Percentiles rank a stretch among this genome's conserved stretches.
These are phyloP conservation scores for Erebia aethiops DNA, from an alignment of 2,888 invertebrate species.

Conservation along the genomic window DNA sequence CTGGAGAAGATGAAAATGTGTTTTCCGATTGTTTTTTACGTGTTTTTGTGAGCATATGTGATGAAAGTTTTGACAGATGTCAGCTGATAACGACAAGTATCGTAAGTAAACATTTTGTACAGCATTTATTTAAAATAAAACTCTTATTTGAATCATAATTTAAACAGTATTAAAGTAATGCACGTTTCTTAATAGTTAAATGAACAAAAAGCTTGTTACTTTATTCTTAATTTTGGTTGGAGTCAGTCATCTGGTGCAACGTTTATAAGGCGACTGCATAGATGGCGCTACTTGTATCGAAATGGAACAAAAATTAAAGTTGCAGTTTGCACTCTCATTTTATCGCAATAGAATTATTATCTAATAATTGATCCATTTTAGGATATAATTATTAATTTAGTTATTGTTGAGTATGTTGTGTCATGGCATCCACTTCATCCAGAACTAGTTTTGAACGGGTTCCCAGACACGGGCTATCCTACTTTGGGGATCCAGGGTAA, in stretches of 20 bases:
- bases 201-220: background rate
- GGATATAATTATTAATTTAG: too few relatives aligned
- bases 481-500: too few relatives aligned
- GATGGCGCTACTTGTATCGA: constrained; percentile 58
- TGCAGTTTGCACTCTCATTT: background rate
- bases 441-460: too few relatives aligned
- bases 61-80: constrained; percentile 77
- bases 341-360: too few relatives aligned
- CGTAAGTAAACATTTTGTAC: constrained; percentile 27
- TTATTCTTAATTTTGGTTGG: background rate
- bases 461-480: too few relatives aligned
- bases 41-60: constrained; percentile 79
- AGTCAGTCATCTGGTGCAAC: constrained; percentile 28
- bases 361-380: too few relatives aligned
- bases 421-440: too few relatives aligned
- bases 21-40: constrained; percentile 52
- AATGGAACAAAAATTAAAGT: background rate
- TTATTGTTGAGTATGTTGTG: too few relatives aligned
- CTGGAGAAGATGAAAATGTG: constrained; percentile 45
- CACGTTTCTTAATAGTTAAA: background rate
- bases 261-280: constrained; percentile 40
- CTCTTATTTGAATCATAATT: background rate
- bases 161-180: background rate
- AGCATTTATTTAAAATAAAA: background rate
- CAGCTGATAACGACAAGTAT: constrained; percentile 57